These are phyloP conservation scores for Chitala chitala DNA, from an alignment of 2,113 vertebrate species.

Conservation along the genomic window DNA sequence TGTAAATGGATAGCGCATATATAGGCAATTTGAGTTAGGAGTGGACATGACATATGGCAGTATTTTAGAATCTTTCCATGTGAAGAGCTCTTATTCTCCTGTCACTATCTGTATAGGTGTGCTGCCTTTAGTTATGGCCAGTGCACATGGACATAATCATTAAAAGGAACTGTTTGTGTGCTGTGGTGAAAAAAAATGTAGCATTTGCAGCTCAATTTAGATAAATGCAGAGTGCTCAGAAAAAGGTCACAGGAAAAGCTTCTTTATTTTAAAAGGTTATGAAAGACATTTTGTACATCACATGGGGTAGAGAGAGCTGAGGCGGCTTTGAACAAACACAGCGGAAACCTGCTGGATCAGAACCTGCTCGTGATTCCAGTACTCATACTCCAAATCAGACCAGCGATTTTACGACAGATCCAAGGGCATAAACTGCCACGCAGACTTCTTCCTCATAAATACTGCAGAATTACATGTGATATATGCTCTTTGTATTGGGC, in stretches of 20 bases:
- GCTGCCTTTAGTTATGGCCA: background rate
- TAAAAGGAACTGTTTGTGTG: constrained; percentile 16
- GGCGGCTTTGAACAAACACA: constrained; percentile 13
- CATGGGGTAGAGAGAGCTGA: constrained; percentile 12
- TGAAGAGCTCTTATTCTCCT: constrained; percentile 1
- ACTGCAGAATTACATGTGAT: constrained; percentile 40
- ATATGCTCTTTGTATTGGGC: too few relatives aligned
- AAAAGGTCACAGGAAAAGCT: constrained; percentile 37
- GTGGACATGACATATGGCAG: too few relatives aligned
- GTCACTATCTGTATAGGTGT: background rate
- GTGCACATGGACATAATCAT: constrained; percentile 7
- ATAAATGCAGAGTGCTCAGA: constrained; percentile 12
- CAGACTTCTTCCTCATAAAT: constrained; percentile 45
- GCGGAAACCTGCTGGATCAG: constrained; percentile 39
- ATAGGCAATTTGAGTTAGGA: too few relatives aligned
- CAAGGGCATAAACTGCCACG: constrained; percentile 49
- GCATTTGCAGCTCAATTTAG: constrained; percentile 32
- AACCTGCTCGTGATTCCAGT: constrained; percentile 31
- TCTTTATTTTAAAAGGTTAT: constrained; percentile 35
- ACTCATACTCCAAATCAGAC: too few relatives aligned
- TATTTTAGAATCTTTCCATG: constrained; percentile 22
- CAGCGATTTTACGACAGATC: constrained; percentile 22
- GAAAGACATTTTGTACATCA: constrained; percentile 34
- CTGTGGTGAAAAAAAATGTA: constrained; percentile 23
- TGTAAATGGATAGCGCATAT: too few relatives aligned